Base-by-base conservation (phyloP, 2,797 vertebrate species). In the Apogon hyalosoma region DNA sequence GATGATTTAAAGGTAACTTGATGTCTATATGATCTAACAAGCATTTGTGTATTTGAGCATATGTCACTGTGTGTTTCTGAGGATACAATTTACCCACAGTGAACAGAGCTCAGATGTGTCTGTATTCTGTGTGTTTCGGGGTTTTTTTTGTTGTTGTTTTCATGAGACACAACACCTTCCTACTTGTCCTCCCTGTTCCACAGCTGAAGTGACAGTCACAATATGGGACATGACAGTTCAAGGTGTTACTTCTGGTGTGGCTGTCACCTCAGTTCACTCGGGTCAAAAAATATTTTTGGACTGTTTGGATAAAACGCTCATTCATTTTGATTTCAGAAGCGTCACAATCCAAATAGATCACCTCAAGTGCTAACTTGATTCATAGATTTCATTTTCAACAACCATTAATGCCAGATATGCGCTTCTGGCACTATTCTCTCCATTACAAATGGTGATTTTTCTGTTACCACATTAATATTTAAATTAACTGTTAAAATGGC, bases 391-490 rank as follows among this genome's bases (percentile, higher is more conserved):
- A 83, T 86, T 79, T 81, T 42, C 49, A 61, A 36, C 46, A 46
- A 21, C 50, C 52, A 50, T 76, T 69, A 55, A 59, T 47, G 59
- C 19, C 79, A 64, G 18, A 72, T 70, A 56, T 70, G 18, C 50
- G 53, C 73, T 60, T 77, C 73, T 78, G 78, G 73, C 76, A 48
- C 52, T 18, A 28, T 60, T 46, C 15, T 50, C 16, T 52, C 47
- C 9, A 15, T 80, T 60, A 76, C 76, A 67, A 82, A 79, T 77
- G 73, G 39, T 15, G 63, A 78, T n/a, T 69, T 81, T 76, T 75
- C 53, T 80, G 63, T 74, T 71, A 60, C 38, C 28, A 59, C 60
- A 82, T 88, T 71, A 80, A 84, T 84, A 80, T 87, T 88, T 83
- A 84, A 84, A 82, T 74, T 1, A 79, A 73, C 73, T 69, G 71